A percentile compares a stretch with the other conserved stretches of the same genome.
Conservation (phyloP, 2,113 vertebrate genomes). For the Xenopus tropicalis region DNA sequence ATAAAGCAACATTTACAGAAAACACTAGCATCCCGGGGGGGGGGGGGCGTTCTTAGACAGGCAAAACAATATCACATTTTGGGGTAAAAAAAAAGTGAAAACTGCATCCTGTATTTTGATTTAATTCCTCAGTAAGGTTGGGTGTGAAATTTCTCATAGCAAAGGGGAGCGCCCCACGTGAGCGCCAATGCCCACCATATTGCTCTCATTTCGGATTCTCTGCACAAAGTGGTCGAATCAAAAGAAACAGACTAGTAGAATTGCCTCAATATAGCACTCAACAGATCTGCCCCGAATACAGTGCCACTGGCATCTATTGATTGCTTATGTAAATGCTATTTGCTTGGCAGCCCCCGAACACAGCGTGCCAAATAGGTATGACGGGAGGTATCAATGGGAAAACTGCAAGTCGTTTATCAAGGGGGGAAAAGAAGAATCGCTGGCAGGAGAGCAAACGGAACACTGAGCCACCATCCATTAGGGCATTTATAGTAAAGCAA, state of each 20-base stretch:
- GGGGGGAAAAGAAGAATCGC: not conserved
- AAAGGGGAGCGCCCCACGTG: no score
- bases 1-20: not conserved
- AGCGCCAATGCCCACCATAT: no score
- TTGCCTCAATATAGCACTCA: not conserved
- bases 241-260: not conserved
- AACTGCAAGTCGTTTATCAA: not conserved
- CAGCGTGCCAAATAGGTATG: not conserved
- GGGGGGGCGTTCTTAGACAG: no score
- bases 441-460: not conserved
- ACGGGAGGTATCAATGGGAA: not conserved
- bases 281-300: not conserved
- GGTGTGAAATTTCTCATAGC: no score
- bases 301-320: not conserved
- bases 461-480: not conserved
- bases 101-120: no score
- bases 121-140: no score
- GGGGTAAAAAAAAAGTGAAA: no score
- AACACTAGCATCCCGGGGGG: no score
- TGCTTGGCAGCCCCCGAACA: no score
- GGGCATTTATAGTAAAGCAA: constrained; percentile 3
- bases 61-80: no score
- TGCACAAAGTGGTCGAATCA: not conserved
- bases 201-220: not conserved
- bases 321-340: not conserved